These are phyloP conservation scores for Neoaliturus tenellus DNA, from an alignment of 2,888 invertebrate species.

Conservation along the genomic window DNA sequence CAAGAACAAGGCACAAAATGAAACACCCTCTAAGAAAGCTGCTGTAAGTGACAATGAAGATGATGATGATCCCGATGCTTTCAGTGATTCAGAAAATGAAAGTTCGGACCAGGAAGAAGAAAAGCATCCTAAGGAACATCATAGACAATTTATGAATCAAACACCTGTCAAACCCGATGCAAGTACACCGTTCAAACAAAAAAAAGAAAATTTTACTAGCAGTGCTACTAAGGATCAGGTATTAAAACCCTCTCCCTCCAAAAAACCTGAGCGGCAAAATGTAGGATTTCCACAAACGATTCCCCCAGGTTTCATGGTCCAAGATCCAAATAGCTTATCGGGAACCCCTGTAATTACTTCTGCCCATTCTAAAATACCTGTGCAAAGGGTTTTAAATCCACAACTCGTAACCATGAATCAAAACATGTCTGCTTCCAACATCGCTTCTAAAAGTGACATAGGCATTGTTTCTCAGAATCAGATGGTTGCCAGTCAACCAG, in stretches of 20 bases:
- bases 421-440: not conserved
- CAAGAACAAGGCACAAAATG: not conserved
- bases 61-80: conserved; percentile 23
- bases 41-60: not conserved
- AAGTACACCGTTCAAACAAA: not conserved
- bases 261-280: not conserved
- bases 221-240: not conserved
- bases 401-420: not conserved
- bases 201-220: not conserved
- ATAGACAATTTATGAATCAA: not conserved
- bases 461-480: not conserved
- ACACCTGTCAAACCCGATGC: not conserved
- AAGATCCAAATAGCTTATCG: not conserved
- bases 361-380: not conserved
- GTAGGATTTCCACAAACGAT: not conserved
- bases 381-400: not conserved
- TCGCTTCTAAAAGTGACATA: not conserved
- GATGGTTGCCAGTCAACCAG: not conserved
- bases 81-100: conserved; percentile 26
- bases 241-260: not conserved
- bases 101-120: conserved; percentile 20
- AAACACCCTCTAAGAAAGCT: not conserved
- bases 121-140: not conserved
- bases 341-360: not conserved
- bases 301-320: not conserved